Evolutionary conservation across 2,797 vertebrate genomes (phyloP), one percentile per base, ranked within the genome.

Genomic region (Enteromius treurensis): DNA sequence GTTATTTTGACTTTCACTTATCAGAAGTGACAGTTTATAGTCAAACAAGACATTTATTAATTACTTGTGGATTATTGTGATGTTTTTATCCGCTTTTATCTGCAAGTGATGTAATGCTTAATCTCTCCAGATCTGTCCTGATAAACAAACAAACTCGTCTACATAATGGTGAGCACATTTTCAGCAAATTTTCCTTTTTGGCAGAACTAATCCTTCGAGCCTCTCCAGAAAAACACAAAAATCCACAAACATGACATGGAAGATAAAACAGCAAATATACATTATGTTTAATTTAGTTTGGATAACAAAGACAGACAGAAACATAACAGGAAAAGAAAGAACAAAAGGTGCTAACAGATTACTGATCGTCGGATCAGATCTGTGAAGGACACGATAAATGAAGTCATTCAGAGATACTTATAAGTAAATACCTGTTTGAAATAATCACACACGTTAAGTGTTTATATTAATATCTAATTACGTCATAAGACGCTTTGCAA

Each of bases 381-480:
- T 79, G 14, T 91, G 85, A 82, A 81, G 89, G 86, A 62, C 23
- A 82, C 53, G 40, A 45, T 47, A 23, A 73, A 84, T 86, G 84
- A 89, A 58, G 84, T 91, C 80, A 90, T 85, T 73, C 7, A 21
- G 11, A 19, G 70, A 80, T 1, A 71, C 26, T 73, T 73, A 40
- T 40, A 10, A 34, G 7, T 4, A 14, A 71, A 62, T 13, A 17
- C 13, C 13, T 73, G 23, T 62, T 37, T 40, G 11, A 60, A 29
- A 58, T 29, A 14, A 65, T 49, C 26, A 65, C 37, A 37, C n/a
- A 74, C 29, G 32, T 64, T 47, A 78, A 15, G 19, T 19, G 21
- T 26, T 81, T 7, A 62, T 6, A 1, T 62, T 15, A 17, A 40
- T 14, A 8, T 32, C 0, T 23, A 13, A 82, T 82, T 34, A 53